phyloP scores from a whole-genome alignment of 2,113 vertebrate genomes.

The Brachionichthys hirsutus region DNA sequence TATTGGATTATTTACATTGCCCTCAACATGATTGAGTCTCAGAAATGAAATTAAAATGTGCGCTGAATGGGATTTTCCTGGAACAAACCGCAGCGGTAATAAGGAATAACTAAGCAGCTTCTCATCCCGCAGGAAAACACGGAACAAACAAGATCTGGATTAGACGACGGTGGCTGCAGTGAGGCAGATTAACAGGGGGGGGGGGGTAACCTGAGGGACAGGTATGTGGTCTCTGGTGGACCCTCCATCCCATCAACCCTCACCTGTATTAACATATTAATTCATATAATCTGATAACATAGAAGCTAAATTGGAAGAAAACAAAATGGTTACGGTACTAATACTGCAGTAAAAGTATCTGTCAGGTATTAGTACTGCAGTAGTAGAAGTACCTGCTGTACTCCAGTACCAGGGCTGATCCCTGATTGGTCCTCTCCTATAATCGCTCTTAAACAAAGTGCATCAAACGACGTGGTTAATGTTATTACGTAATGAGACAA shows the following conservation, averaged over 20 bases:
- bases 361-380: not conserved
- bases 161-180: slow-evolving; percentile 70
- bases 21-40: slow-evolving; percentile 71
- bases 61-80: slow-evolving; percentile 77
- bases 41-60: slow-evolving; percentile 79
- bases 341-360: not conserved
- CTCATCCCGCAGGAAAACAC: slow-evolving; percentile 54
- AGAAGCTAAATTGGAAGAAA: too few relatives aligned
- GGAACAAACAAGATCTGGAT: slow-evolving; percentile 77
- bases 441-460: slow-evolving; percentile 71
- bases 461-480: slow-evolving; percentile 75
- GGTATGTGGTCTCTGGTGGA: slow-evolving; percentile 58
- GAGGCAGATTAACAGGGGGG: slow-evolving; percentile 81
- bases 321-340: too few relatives aligned
- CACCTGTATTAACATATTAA: too few relatives aligned
- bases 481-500: slow-evolving; percentile 73
- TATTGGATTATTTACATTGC: slow-evolving; percentile 77
- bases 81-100: slow-evolving; percentile 75
- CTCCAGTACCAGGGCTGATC: slow-evolving; percentile 33
- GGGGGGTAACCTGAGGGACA: slow-evolving; percentile 53
- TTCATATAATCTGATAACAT: too few relatives aligned
- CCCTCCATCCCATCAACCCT: too few relatives aligned
- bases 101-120: slow-evolving; percentile 78
- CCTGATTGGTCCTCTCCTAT: slow-evolving; percentile 58
- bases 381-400: not conserved